These are phyloP conservation scores for Hyperopisus bebe DNA, from an alignment of 2,113 vertebrate genomes.

Conservation along the genomic window DNA sequence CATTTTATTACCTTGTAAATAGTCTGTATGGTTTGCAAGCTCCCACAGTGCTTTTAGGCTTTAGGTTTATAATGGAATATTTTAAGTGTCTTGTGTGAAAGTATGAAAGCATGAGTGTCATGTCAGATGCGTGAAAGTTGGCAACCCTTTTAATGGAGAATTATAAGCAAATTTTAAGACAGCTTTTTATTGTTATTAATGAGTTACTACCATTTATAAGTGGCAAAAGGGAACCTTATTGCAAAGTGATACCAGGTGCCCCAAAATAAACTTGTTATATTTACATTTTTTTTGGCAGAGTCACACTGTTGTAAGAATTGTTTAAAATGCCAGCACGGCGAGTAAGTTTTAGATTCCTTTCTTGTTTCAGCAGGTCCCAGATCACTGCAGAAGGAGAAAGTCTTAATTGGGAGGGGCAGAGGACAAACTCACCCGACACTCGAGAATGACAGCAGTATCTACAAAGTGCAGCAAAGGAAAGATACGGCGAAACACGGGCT, in stretches of 20 bases:
- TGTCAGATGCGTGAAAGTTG: neutral
- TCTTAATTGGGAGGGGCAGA: neutral
- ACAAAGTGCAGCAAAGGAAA: neutral
- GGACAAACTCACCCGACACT: neutral
- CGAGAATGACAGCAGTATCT: neutral
- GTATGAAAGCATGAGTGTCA: neutral
- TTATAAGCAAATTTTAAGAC: neutral
- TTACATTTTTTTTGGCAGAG: neutral
- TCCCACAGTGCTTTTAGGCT: neutral
- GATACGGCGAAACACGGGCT: neutral
- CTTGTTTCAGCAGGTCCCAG: neutral
- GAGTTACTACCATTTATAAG: neutral
- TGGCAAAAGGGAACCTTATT: neutral
- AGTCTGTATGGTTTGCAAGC: neutral
- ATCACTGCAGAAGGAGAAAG: neutral
- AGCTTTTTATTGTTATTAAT: neutral
- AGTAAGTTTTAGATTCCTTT: neutral
- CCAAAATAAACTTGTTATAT: neutral
- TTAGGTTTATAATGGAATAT: neutral
- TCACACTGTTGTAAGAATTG: neutral
- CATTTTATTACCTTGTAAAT: neutral
- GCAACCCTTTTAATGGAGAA: neutral
- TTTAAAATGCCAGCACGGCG: neutral
- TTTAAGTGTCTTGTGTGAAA: neutral
- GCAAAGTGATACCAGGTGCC: neutral